phyloP scores from a whole-genome alignment of 1,140 invertebrate genomes.

The Diprion similis region DNA sequence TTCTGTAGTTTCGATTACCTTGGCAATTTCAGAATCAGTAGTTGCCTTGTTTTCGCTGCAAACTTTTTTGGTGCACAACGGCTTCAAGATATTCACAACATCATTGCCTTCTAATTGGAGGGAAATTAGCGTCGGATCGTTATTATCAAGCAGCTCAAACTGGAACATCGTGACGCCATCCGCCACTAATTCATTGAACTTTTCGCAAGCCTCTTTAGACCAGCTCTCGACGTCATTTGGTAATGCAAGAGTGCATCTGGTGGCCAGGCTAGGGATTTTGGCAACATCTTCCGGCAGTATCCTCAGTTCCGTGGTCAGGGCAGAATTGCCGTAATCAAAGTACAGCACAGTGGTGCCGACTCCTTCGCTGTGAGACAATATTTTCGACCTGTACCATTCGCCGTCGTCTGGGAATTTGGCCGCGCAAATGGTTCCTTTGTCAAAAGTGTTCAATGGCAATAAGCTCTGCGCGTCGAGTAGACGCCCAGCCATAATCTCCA shows the following conservation, averaged over 20 bases:
- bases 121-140: constrained; percentile 33
- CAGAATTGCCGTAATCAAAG: constrained; percentile 78
- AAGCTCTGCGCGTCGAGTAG: constrained; percentile 65
- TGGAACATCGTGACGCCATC: constrained; percentile 72
- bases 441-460: constrained; percentile 56
- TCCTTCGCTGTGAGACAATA: constrained; percentile 66
- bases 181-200: constrained; percentile 69
- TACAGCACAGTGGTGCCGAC: constrained; percentile 70
- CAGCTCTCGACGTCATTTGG: constrained; percentile 67
- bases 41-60: too few species aligned
- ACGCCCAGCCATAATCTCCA: constrained; percentile 69
- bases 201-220: constrained; percentile 68
- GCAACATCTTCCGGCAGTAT: constrained; percentile 70
- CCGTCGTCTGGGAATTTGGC: constrained; percentile 74
- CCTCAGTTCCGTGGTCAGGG: constrained; percentile 65
- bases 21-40: neutral
- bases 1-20: neutral
- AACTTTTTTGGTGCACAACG: constrained; percentile 26
- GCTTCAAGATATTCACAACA: constrained; percentile 38
- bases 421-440: constrained; percentile 69
- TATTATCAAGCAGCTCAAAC: constrained; percentile 61
- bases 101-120: constrained; percentile 37
- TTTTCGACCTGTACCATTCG: constrained; percentile 73
- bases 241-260: constrained; percentile 69
- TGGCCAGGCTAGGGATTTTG: constrained; percentile 65